Conservation (phyloP, 2,797 vertebrate genomes). For the Parauchenoglanis ngamensis region DNA sequence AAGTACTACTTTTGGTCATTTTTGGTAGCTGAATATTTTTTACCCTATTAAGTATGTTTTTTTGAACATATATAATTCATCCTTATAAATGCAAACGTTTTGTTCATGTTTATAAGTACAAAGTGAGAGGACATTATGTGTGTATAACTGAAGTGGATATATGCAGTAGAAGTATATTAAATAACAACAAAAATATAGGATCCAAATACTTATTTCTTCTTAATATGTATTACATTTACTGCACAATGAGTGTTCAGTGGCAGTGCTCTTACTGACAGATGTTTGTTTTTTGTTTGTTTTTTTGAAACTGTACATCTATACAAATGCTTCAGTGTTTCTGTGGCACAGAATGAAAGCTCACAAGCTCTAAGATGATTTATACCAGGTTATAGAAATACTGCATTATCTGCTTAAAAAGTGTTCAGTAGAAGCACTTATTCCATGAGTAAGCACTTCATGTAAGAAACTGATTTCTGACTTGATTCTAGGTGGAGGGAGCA, state of each 20-base stretch:
- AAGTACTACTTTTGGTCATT: neutral
- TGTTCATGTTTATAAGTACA: neutral
- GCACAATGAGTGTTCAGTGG: neutral
- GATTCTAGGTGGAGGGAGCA: neutral
- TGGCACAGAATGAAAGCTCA: neutral
- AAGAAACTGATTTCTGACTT: slow-evolving; percentile 4
- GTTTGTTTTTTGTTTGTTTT: neutral
- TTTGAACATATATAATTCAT: neutral
- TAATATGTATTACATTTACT: neutral
- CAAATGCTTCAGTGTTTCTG: slow-evolving; percentile 1
- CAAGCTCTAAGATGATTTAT: neutral
- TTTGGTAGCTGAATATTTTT: too few relatives aligned
- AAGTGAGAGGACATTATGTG: neutral
- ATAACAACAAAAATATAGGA: neutral
- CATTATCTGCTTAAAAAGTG: neutral
- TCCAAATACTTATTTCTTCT: neutral
- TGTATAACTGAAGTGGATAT: neutral
- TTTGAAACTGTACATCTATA: neutral
- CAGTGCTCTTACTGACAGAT: neutral
- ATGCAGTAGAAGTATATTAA: neutral
- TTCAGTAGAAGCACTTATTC: neutral
- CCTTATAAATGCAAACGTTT: neutral
- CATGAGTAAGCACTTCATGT: neutral
- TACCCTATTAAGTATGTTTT: too few relatives aligned
- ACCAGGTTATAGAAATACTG: neutral